Percentiles rank a stretch among this genome's conserved stretches.
Conservation (phyloP, 2,888 invertebrate genomes). For the Tetrapedia diversipes region DNA sequence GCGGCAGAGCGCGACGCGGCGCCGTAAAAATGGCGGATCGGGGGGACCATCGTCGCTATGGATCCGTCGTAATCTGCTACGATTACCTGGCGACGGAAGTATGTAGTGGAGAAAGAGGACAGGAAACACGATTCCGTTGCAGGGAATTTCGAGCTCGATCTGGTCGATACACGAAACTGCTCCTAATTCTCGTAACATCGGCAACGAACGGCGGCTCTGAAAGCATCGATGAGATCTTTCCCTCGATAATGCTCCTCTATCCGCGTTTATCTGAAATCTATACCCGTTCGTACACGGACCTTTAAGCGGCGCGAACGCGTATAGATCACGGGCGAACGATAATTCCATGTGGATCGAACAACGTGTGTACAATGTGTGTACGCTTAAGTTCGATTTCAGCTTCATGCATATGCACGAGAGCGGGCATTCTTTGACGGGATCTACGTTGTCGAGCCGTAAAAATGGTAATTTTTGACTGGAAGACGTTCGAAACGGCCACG, state of each 20-base stretch:
- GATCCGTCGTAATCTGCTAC: constrained; percentile 5
- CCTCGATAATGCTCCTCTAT: too few species aligned
- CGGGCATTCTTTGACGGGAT: constrained; percentile 11
- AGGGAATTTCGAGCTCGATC: constrained; percentile 4
- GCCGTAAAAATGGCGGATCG: constrained; percentile 29
- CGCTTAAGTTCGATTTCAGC: constrained; percentile 17
- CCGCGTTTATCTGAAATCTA: not conserved
- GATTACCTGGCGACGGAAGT: constrained; percentile 14
- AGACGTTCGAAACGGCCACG: constrained; percentile 9
- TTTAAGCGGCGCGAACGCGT: not conserved
- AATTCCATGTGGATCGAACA: constrained; percentile 27
- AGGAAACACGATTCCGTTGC: not conserved
- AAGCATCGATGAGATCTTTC: too few species aligned
- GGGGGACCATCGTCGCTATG: not conserved
- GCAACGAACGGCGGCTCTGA: not conserved
- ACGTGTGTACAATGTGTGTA: too few species aligned
- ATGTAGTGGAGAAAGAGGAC: not conserved
- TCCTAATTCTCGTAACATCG: not conserved
- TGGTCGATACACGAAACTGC: not conserved
- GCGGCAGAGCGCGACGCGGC: constrained; percentile 16
- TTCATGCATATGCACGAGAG: constrained; percentile 37
- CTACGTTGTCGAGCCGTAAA: constrained; percentile 37
- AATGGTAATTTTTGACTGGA: constrained; percentile 36
- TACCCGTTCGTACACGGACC: not conserved
- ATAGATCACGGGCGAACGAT: constrained; percentile 25